Percentiles rank a stretch among this genome's conserved stretches.
phyloP scores from a whole-genome alignment of 2,888 invertebrate genomes.

The Melanostoma mellinum region DNA sequence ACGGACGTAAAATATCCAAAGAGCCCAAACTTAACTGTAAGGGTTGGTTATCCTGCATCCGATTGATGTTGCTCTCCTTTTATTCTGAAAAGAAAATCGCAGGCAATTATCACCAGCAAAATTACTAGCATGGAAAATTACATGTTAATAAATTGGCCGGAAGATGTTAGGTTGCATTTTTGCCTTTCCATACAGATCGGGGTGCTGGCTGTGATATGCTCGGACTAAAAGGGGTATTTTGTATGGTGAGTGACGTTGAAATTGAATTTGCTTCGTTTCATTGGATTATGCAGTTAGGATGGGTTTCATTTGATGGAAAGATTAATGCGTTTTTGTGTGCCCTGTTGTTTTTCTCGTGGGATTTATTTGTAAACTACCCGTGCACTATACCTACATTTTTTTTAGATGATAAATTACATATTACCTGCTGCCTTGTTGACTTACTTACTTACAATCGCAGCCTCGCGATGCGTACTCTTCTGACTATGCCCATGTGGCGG shows the following conservation, averaged over 20 bases:
- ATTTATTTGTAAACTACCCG: slow-evolving; percentile 29
- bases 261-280: slow-evolving; percentile 59
- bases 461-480: too few species aligned
- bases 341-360: slow-evolving; percentile 41
- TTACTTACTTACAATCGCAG: too few species aligned
- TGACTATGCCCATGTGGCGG: too few species aligned
- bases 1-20: slow-evolving; percentile 55
- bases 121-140: slow-evolving; percentile 76
- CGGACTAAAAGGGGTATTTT: slow-evolving; percentile 39
- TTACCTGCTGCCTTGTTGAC: too few species aligned
- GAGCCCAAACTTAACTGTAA: slow-evolving; percentile 46
- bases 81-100: slow-evolving; percentile 18
- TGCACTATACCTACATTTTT: not conserved
- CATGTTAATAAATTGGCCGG: slow-evolving; percentile 76
- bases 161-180: slow-evolving; percentile 64
- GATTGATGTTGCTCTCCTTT: not conserved
- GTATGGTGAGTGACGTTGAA: slow-evolving; percentile 35
- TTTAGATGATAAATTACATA: too few species aligned
- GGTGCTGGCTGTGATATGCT: not conserved
- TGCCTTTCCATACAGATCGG: slow-evolving; percentile 19
- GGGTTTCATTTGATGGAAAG: slow-evolving; percentile 31
- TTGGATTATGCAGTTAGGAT: slow-evolving; percentile 42
- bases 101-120: slow-evolving; percentile 72
- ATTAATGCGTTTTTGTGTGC: slow-evolving; percentile 37
- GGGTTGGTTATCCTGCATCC: slow-evolving; percentile 35